phyloP scores from a whole-genome alignment of 1,140 invertebrate genomes.

The Lucilia cuprina region DNA sequence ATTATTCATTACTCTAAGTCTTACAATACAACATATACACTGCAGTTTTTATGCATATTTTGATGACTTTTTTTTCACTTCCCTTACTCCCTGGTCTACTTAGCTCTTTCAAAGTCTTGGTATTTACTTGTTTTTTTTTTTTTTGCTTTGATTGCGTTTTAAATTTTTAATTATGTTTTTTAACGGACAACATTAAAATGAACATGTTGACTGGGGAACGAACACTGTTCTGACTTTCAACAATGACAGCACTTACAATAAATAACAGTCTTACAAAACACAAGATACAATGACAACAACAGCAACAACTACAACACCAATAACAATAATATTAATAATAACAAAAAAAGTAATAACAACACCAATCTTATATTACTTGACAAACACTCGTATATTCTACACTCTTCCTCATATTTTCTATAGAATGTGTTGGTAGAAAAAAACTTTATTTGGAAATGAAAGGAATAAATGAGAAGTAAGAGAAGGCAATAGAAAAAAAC shows the following conservation, averaged over 20 bases:
- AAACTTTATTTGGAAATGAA: background rate
- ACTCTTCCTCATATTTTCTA: no score
- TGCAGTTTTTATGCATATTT: background rate
- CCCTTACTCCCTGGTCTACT: background rate
- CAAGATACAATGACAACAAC: constrained; percentile 6
- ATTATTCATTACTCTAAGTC: background rate
- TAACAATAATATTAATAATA: background rate
- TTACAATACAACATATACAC: background rate
- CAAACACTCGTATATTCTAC: background rate
- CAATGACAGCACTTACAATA: background rate
- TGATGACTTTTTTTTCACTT: background rate
- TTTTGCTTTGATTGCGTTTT: constrained; percentile 27
- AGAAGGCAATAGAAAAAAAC: background rate
- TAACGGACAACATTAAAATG: constrained; percentile 34
- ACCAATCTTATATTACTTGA: background rate
- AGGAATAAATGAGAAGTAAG: background rate
- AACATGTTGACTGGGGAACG: constrained; percentile 33
- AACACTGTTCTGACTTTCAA: background rate
- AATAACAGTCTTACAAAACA: background rate
- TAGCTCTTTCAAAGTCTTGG: no score
- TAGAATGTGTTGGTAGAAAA: background rate
- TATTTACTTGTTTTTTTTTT: no score
- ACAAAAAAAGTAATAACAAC: background rate
- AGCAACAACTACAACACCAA: background rate
- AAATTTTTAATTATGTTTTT: constrained; percentile 33